Evolutionary conservation across 1,140 invertebrate genomes (phyloP), one percentile per base, ranked within the genome.

Genomic region (Diabrotica undecimpunctata): DNA sequence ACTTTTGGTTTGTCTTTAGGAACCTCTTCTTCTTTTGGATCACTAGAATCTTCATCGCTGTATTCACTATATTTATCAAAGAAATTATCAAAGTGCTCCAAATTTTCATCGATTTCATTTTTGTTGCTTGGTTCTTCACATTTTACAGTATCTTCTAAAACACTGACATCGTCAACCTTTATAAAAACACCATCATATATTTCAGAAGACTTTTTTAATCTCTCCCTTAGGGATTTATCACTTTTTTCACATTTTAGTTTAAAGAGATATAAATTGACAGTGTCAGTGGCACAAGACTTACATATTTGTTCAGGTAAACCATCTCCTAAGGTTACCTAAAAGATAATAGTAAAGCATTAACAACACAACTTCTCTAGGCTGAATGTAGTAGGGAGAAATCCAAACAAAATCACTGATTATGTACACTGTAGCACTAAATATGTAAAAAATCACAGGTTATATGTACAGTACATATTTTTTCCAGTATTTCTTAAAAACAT

Each of bases 271-370:
- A 85, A 81, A 25, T 81, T 81, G 67, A 85, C 83, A n/a, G 86
- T 76, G 70, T 86, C 84, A 57, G 85, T 81, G 4, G 83, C 83
- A 69, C 86, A 88, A 35, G 80, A 72, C 52, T 79, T 81, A 62
- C 87, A 88, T 7, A 88, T 83, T 57, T 84, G 80, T 65, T 84
- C 79, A 46, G 86, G 85, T 70, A 88, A 78, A n/a, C 86, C 87
- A 78, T 88, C 87, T 12, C 82, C 84, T 65, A 81, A 78, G 61
- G 79, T 73, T 70, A 84, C 82, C 82, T 84, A 66, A 52, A 68
- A 68, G 25, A 25, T 25, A 25, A 25, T 25, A 25, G 1, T 25
- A 25, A 1, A 25, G 25, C 1, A 25, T 2, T 25, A n/a, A 25
- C 25, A 25, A 25, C 4, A 25, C 4, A 25, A 25, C 25, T 25